Percentiles rank a stretch among this genome's conserved stretches.
These are phyloP conservation scores for Mesodorylaimus sp. DNA, from an alignment of 2,888 invertebrate species.

Conservation along the genomic window DNA sequence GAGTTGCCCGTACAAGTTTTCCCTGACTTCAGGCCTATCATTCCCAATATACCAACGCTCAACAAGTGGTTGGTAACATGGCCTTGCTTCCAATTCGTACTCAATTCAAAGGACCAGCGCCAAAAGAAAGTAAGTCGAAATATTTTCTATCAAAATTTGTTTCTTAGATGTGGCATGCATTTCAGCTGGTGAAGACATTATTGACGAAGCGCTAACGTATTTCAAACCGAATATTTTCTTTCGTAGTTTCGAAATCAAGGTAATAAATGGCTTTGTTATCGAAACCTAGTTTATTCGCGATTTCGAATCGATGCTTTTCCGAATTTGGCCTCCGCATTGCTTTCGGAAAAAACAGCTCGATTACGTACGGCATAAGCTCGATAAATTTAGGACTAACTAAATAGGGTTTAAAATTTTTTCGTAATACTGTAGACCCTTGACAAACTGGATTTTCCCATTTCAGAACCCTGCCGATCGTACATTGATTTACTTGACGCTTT, in stretches of 20 bases:
- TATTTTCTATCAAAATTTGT: not conserved
- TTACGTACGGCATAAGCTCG: no score
- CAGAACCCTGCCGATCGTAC: slow-evolving; percentile 89
- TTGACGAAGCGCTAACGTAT: slow-evolving; percentile 87
- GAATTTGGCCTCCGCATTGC: no score
- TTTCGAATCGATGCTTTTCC: no score
- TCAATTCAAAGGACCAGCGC: slow-evolving; percentile 77
- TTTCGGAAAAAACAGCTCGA: no score
- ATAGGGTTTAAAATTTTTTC: not conserved
- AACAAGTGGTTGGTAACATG: slow-evolving; percentile 65
- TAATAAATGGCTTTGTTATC: slow-evolving; percentile 35
- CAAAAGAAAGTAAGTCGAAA: slow-evolving; percentile 34
- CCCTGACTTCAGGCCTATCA: slow-evolving; percentile 87
- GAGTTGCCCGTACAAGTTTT: no score
- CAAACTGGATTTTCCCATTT: slow-evolving; percentile 23
- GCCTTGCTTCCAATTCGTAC: slow-evolving; percentile 77
- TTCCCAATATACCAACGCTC: slow-evolving; percentile 57
- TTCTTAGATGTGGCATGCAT: not conserved
- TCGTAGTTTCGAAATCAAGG: slow-evolving; percentile 93
- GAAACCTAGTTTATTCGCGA: no score
- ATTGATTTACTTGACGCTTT: slow-evolving; percentile 85
- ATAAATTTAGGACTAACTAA: no score
- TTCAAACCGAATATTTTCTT: slow-evolving; percentile 99
- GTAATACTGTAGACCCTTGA: not conserved
- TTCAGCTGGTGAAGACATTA: slow-evolving; percentile 58